Evolutionary conservation across 1,140 invertebrate species (phyloP).

Genomic region (Pseudomyrmex sp.): DNA sequence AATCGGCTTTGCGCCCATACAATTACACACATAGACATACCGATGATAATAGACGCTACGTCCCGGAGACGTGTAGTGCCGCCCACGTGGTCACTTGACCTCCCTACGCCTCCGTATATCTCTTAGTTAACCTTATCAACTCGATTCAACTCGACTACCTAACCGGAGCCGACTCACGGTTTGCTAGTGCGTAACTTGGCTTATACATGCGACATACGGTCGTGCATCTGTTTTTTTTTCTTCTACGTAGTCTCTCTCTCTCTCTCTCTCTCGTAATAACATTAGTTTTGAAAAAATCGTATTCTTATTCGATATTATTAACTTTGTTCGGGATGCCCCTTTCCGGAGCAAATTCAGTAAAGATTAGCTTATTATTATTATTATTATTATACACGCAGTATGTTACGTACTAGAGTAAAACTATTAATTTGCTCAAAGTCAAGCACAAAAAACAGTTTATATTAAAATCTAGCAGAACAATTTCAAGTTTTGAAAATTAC

Average conservation of each 20-base stretch:
- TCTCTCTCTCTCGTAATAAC: slow-evolving; percentile 26
- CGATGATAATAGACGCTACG: slow-evolving; percentile 79
- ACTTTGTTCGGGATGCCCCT: background rate
- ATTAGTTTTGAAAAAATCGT: slow-evolving; percentile 21
- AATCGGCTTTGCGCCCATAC: slow-evolving; percentile 65
- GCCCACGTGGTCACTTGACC: slow-evolving; percentile 84
- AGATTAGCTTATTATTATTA: background rate
- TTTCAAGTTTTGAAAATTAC: no score
- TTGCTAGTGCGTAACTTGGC: slow-evolving; percentile 43
- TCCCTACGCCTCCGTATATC: slow-evolving; percentile 83
- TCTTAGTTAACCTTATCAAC: slow-evolving; percentile 85
- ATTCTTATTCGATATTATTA: background rate
- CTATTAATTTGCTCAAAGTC: no score
- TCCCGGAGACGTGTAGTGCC: slow-evolving; percentile 78
- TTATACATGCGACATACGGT: slow-evolving; percentile 43
- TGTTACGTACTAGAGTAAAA: no score
- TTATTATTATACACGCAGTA: background rate
- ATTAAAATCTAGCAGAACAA: no score
- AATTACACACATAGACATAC: slow-evolving; percentile 27
- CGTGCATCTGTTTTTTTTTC: slow-evolving; percentile 59
- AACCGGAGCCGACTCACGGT: slow-evolving; percentile 73
- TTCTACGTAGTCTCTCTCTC: background rate
- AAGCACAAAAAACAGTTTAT: no score
- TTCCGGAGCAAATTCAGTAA: background rate
- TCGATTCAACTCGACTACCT: slow-evolving; percentile 79